phyloP scores from a whole-genome alignment of 2,888 invertebrate species.

The Endotricha flammealis region DNA sequence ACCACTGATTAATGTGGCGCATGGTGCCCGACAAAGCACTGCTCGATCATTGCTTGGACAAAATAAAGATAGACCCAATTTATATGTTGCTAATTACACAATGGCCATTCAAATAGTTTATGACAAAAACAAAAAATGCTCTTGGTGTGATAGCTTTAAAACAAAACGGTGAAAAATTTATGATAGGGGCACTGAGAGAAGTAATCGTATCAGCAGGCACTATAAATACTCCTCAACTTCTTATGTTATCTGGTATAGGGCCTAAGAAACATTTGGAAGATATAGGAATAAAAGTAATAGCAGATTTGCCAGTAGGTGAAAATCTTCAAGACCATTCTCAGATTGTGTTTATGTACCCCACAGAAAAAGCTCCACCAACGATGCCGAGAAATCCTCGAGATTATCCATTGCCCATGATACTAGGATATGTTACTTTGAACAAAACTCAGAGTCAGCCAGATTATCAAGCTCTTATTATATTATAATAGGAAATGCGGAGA shows the following conservation, averaged over 20 bases:
- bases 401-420: no score
- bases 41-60: constrained; percentile 1
- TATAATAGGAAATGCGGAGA: constrained; percentile 25
- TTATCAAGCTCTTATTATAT: constrained; percentile 33
- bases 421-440: constrained; percentile 35
- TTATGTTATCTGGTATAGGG: no score
- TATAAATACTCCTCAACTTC: no score
- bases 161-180: background rate
- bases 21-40: constrained; percentile 3
- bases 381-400: no score
- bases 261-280: no score
- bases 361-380: no score
- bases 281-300: no score
- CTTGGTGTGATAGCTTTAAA: background rate
- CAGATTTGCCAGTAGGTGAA: no score
- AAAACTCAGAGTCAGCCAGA: constrained; percentile 35
- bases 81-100: background rate
- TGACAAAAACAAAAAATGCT: constrained; percentile 4
- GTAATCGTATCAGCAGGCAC: no score
- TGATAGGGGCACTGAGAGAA: background rate
- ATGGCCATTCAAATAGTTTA: constrained; percentile 1
- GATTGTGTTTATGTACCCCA: no score
- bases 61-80: background rate
- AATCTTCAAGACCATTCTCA: no score
- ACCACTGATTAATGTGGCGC: background rate